Evolutionary conservation across 2,888 invertebrate genomes (phyloP).

Genomic region (Eupithecia abbreviata): DNA sequence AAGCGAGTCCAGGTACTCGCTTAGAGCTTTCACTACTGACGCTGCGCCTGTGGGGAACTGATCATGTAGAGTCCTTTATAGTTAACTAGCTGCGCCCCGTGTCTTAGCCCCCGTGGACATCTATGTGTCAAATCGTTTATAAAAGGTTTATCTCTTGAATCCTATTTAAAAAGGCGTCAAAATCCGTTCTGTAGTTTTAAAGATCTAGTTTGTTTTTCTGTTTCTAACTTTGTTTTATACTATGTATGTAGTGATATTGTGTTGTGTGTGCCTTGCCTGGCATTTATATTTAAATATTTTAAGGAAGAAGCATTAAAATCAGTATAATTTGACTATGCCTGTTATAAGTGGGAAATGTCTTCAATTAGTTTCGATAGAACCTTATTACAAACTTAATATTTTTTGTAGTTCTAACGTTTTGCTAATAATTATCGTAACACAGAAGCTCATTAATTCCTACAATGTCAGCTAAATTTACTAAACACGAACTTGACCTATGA

Average conservation of each 20-base stretch:
- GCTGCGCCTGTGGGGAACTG: constrained; percentile 85
- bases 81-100: too few relatives aligned
- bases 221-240: too few relatives aligned
- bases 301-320: too few relatives aligned
- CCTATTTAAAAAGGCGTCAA: too few relatives aligned
- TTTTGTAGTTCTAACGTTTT: background rate
- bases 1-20: constrained; percentile 90
- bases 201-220: too few relatives aligned
- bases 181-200: too few relatives aligned
- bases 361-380: background rate
- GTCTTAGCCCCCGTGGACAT: too few relatives aligned
- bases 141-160: too few relatives aligned
- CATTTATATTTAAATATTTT: too few relatives aligned
- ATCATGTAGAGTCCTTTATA: background rate
- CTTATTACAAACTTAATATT: background rate
- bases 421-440: background rate
- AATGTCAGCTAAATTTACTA: background rate
- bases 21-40: constrained; percentile 92
- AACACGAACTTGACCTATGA: background rate
- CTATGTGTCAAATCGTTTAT: too few relatives aligned
- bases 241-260: too few relatives aligned
- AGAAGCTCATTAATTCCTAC: background rate
- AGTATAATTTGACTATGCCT: background rate
- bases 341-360: background rate
- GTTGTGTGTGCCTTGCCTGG: too few relatives aligned